Base-by-base conservation (phyloP, 2,113 vertebrate species). In the Chamaea fasciata region DNA sequence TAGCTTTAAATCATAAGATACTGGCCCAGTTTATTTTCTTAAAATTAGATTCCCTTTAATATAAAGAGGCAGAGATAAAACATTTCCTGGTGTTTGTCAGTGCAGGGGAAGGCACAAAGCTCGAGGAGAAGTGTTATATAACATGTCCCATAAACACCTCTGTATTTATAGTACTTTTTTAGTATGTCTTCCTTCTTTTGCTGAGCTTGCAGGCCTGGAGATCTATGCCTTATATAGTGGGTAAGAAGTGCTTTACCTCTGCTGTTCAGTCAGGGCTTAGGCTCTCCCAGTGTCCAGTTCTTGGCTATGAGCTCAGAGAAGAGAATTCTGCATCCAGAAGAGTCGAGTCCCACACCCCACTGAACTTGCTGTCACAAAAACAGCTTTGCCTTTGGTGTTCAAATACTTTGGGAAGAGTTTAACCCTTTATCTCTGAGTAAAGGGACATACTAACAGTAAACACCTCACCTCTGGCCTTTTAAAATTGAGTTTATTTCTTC, bases 1-100 rank as follows among this genome's bases (percentile, higher is more conserved):
- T 33, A 21, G 53, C 30, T 92, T 90, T 65, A 86, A 85, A 77
- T 80, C 42, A 65, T 74, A 46, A 87, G 18, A 7, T 50, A 50
- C 4, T 88, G 84, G 27, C 75, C 67, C 59, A 74, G 50, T 82
- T 95, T 89, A 67, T 85, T 41, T 28, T 70, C 56, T 87, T 47
- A 87, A 92, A 91, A 82, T 68, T 85, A 91, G 62, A 71, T 80
- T 81, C 33, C 30, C 65, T 94, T 91, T 73, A 85, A 46, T n/a
- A 47, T 47, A 92, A 91, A 73, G 56, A 88, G 30, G 37, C 84
- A 83, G 79, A 90, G 63, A 87, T 47, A 21, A 95, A 93, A 77
- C 1, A 0, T 46, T 76, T 76, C 0, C 0, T 78, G 30, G 78
- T 80, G 68, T 81, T 90, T 95, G 60, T 55, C 71, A 83, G 79